Conservation (phyloP, 1,140 invertebrate species). For the Gryllus bimaculatus region DNA sequence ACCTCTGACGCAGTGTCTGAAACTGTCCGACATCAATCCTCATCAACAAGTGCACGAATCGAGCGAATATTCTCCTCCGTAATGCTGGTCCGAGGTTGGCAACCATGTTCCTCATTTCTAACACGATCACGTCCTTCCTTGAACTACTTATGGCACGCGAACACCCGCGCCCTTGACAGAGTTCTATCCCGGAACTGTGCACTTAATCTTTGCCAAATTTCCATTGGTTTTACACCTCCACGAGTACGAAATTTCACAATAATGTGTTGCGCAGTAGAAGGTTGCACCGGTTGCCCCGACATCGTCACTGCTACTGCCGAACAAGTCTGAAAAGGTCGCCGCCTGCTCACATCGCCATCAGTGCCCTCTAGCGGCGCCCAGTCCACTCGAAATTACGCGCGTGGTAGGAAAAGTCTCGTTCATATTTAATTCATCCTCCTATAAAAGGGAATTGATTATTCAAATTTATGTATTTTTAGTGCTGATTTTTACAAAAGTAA, state of each 20-base stretch:
- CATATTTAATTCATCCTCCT: too few relatives aligned
- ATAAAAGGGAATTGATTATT: too few relatives aligned
- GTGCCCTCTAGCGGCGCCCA: too few relatives aligned
- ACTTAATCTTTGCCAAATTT: conserved; percentile 12
- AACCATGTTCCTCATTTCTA: conserved; percentile 16
- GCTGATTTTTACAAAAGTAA: too few relatives aligned
- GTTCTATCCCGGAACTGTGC: conserved; percentile 17
- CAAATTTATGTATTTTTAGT: too few relatives aligned
- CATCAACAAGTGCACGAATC: conserved; percentile 13
- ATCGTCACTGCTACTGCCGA: not conserved
- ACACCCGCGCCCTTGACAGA: conserved; percentile 13
- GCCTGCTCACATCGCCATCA: not conserved
- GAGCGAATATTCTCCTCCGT: conserved; percentile 16
- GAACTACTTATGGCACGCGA: conserved; percentile 13
- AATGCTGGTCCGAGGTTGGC: conserved; percentile 12
- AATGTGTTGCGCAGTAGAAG: not conserved
- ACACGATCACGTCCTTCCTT: conserved; percentile 8
- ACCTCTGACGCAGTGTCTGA: not conserved
- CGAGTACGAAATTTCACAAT: conserved; percentile 15
- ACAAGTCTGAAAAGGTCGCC: not conserved
- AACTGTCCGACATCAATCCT: not conserved
- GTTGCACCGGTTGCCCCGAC: not conserved
- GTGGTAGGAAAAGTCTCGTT: too few relatives aligned
- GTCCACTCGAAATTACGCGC: too few relatives aligned
- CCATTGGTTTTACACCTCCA: conserved; percentile 13